Evolutionary conservation across 2,888 invertebrate species (phyloP), one percentile per base, ranked within the genome.

Genomic region (Seira musarum): DNA sequence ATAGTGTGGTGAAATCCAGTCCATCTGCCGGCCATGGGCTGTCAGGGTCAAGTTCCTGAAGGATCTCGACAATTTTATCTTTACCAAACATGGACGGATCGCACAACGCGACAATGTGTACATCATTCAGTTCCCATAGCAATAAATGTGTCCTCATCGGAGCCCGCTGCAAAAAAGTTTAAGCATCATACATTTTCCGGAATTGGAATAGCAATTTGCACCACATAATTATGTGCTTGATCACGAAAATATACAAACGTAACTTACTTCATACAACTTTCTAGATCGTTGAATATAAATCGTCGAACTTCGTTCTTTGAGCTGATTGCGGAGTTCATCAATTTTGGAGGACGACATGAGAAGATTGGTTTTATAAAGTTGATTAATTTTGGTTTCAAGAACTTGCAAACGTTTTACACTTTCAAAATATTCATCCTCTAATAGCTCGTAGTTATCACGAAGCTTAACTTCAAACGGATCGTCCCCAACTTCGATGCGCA

Each of bases 391-490:
- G 21, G 94, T 93, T 87, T 97, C 97, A 25, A 99, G 91, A 91
- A 97, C 94, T 76, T 94, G 93, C 82, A 94, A 92, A 21, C 99
- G 91, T 88, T 97, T 97, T 87, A 96, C 91, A 88, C 96, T 95
- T 88, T 99, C 99, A 87, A 95, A 93, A 87, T 96, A 96, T 89
- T 99, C 99, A 87, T 99, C 99, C 87, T 96, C 96, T 65, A 98
- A 89, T 0, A 99, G 90, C 88, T 98, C 98, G 88, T 96, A 98
- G 89, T 98, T 99, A 87, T 98, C 97, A 0, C 98, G 92, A 6
- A 99, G 90, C 88, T 96, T 96, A 1, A 98, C 97, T 90, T 99
- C 99, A 88, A 99, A 99, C 0, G 98, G 98, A 91, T 99, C 99
- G 88, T 99, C 99, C 85, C 95, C 95, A 90, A 99, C 93, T 90